These are phyloP conservation scores for Spermophilus dauricus DNA, from an alignment of 2,113 vertebrate genomes.

Conservation along the genomic window DNA sequence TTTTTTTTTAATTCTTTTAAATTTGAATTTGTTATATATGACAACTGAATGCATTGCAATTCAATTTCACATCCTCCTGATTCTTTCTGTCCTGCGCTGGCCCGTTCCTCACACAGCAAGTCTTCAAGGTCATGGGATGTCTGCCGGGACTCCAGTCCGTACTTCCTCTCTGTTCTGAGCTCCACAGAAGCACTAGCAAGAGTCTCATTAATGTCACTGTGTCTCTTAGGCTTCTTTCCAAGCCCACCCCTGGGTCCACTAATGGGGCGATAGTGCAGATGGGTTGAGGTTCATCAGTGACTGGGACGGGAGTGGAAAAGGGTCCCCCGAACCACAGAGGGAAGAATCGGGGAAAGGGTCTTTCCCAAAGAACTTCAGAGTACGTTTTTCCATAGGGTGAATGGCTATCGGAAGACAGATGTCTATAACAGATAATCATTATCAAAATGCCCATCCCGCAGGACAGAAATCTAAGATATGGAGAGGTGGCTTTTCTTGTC, in stretches of 20 bases:
- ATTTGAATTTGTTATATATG: no score
- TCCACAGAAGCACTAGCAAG: neutral
- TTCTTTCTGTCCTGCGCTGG: neutral
- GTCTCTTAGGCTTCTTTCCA: neutral
- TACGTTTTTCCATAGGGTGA: neutral
- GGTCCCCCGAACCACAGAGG: neutral
- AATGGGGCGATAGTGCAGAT: neutral
- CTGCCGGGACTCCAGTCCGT: neutral
- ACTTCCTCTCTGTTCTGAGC: neutral
- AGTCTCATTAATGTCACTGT: neutral
- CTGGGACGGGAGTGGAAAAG: fast-evolving
- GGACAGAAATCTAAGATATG: neutral
- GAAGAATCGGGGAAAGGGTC: neutral
- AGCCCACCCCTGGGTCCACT: neutral
- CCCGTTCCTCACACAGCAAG: neutral
- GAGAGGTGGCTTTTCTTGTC: neutral
- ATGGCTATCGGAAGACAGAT: neutral
- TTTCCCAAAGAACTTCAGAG: neutral
- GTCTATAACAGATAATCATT: neutral
- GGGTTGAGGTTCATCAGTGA: neutral
- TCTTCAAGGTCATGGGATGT: neutral
- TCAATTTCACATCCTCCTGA: no score
- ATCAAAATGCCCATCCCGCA: neutral
- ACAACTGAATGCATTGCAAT: no score
- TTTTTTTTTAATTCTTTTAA: no score